Percentiles rank a stretch among this genome's conserved stretches.
phyloP scores from a whole-genome alignment of 1,140 invertebrate species.

The Drosophila seguyi region DNA sequence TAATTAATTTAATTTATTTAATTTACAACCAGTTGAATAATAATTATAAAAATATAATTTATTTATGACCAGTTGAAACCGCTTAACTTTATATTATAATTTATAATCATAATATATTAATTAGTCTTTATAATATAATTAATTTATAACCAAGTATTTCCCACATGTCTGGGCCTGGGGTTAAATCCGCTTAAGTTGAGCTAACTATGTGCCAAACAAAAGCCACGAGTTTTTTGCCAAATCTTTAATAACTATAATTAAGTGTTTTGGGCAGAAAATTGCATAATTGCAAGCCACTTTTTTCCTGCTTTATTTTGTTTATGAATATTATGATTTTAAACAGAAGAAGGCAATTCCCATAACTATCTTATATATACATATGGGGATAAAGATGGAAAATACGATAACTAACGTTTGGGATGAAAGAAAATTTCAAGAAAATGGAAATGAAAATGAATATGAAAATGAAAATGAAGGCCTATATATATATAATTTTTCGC shows the following conservation, averaged over 20 bases:
- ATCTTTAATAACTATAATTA: conserved; percentile 72
- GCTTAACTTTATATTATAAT: not conserved
- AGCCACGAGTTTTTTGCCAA: conserved; percentile 53
- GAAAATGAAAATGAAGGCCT: not conserved
- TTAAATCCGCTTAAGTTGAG: conserved; percentile 11
- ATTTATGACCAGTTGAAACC: not conserved
- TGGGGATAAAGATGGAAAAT: not conserved
- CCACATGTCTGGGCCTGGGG: conserved; percentile 2
- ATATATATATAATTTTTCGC: not conserved
- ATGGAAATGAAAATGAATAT: not conserved
- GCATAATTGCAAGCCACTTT: conserved; percentile 34
- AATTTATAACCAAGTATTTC: conserved; percentile 18
- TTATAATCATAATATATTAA: not conserved
- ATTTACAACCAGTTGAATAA: too few relatives aligned
- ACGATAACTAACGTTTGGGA: too few relatives aligned
- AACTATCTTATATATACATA: not conserved
- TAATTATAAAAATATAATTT: not conserved
- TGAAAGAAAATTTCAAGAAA: not conserved
- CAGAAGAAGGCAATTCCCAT: not conserved
- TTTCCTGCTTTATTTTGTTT: not conserved
- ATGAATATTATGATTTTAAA: not conserved
- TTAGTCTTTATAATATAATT: conserved; percentile 1
- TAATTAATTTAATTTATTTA: not conserved
- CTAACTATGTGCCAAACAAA: conserved; percentile 50
- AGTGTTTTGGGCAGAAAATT: conserved; percentile 46